Conservation (phyloP, 2,797 vertebrate genomes). For the Hemibagrus guttatus region DNA sequence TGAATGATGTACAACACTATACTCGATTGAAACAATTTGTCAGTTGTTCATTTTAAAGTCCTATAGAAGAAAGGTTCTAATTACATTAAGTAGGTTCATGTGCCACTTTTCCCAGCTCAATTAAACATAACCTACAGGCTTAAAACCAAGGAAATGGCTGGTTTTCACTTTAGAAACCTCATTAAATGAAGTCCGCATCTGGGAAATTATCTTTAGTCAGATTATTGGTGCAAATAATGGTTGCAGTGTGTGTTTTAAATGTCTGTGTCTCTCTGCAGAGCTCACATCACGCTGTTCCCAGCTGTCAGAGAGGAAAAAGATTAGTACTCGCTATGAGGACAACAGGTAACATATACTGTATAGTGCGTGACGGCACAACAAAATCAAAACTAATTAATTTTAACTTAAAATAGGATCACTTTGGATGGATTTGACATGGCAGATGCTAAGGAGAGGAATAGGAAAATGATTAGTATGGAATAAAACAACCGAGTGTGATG, state of each 20-base stretch:
- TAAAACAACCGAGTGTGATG: neutral
- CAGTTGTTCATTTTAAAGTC: neutral
- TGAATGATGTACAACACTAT: neutral
- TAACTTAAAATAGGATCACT: neutral
- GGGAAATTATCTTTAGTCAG: slow-evolving; percentile 9
- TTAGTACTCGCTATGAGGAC: slow-evolving; percentile 45
- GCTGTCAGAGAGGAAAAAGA: slow-evolving; percentile 61
- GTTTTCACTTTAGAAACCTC: neutral
- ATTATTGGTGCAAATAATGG: neutral
- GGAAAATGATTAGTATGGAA: neutral
- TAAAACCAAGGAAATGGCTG: neutral
- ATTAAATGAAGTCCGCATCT: neutral
- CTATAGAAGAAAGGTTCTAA: neutral
- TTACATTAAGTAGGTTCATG: neutral
- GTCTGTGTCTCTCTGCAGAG: slow-evolving; percentile 58
- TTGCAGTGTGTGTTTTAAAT: neutral
- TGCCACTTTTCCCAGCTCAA: neutral
- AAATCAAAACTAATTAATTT: neutral
- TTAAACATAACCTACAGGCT: neutral
- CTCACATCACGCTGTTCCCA: slow-evolving; percentile 66
- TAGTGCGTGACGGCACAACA: neutral
- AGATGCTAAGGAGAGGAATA: neutral
- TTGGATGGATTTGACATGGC: neutral
- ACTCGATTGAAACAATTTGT: neutral
- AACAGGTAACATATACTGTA: slow-evolving; percentile 58